Evolutionary conservation across 2,113 vertebrate species (phyloP), one percentile per base, ranked within the genome.

Genomic region (Cephalopterus ornatus): DNA sequence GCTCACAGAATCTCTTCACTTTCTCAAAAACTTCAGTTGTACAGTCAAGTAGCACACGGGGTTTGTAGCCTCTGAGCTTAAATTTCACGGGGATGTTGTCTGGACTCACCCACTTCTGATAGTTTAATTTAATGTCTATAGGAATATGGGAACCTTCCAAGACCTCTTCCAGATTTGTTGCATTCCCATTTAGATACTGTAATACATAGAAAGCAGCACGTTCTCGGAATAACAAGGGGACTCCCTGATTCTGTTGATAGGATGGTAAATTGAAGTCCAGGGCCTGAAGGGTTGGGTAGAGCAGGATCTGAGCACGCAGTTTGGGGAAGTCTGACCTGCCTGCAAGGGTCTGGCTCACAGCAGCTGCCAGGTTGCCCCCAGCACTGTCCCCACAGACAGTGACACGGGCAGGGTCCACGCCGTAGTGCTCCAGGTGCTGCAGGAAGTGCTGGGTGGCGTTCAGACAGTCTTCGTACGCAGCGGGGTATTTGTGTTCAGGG

Each of bases 181-280:
- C 55, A 13, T 97, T 81, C 52, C 98, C 97, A 8, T 95, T 95
- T 66, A 99, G 72, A 75, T 98, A 98, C 47, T 96, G 95, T 39
- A 97, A 61, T 27, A 90, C 63, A 46, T 97, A 99, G 96, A 98
- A 98, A 8, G 92, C 97, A 2, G 73, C 42, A 0, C 97, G 92
- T 35, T 96, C 87, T 50, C 92, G 93, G 26, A 94, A 98, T 37
- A 99, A 95, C 93, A 98, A 32, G 18, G 98, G 98, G 70, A 98
- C 97, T 2, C 97, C 92, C 1, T n/a, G 93, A 42, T 99, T 99
- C 71, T 98, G 98, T 82, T 98, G 98, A 46, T 98, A 98, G 11
- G 99, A 99, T 19, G 99, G 99, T 59, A 98, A 90, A 91, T 98
- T 98, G 94, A 99, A 99, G 88, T 99, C 97, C 53, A 98, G 58